Evolutionary conservation across 2,113 vertebrate genomes (phyloP).

Genomic region (Octodon degus): DNA sequence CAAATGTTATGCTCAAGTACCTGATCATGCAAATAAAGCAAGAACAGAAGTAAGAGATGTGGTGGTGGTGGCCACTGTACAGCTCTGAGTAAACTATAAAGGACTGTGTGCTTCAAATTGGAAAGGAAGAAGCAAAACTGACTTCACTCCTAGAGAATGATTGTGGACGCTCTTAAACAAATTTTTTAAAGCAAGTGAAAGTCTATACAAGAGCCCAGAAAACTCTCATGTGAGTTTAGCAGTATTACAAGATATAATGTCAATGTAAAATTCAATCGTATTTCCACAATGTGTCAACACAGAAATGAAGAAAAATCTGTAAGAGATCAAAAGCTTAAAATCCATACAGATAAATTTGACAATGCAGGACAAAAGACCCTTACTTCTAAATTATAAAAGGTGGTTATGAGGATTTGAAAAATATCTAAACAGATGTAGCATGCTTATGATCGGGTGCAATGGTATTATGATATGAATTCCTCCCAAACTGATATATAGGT

Average conservation of each 20-base stretch:
- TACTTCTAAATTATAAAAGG: not conserved
- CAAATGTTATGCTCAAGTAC: not conserved
- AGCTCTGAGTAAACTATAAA: too few relatives aligned
- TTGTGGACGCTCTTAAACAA: not conserved
- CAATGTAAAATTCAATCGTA: not conserved
- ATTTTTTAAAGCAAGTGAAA: not conserved
- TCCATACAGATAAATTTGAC: not conserved
- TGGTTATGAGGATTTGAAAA: constrained; percentile 4
- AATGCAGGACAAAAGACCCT: constrained; percentile 9
- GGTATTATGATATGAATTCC: constrained; percentile 3
- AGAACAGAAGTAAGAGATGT: not conserved
- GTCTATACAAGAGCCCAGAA: not conserved
- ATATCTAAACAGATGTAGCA: constrained; percentile 6
- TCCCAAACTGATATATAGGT: not conserved
- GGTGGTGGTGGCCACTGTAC: too few relatives aligned
- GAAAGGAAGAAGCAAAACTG: not conserved
- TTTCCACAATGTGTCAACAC: not conserved
- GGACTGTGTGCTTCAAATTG: not conserved
- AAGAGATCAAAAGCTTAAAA: not conserved
- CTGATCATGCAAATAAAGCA: not conserved
- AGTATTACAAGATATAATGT: not conserved
- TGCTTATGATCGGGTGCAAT: not conserved
- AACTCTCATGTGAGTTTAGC: constrained; percentile 10
- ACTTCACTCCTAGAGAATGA: not conserved
- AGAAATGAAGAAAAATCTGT: not conserved